Evolutionary conservation across 2,888 invertebrate species (phyloP), one percentile per base, ranked within the genome.

Genomic region (Caenorhabditis japonica): DNA sequence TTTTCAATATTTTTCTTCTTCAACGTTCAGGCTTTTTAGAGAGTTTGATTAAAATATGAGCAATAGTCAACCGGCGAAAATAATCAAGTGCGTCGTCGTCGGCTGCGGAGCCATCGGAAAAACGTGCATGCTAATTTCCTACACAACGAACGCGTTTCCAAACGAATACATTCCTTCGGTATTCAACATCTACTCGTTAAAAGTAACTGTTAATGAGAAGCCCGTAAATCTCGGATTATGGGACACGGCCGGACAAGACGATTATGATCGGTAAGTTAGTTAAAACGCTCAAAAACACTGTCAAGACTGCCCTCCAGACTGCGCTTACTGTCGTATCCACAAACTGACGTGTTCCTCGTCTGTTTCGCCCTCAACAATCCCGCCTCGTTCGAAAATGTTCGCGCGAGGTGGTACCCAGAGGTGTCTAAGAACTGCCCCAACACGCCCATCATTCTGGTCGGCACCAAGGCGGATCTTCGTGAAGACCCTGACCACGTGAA

Each of bases 391-490:
- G 97, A 97, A 90, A 99, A 99, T 90, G 97, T 99, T 80, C 91
- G 97, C 88, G 97, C 97, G 82, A 99, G 99, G 93, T 99, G 99
- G 99, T 97, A 94, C 43, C 97, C 99, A 5, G 99, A 99, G 90
- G 97, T 99, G 60, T 92, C 95, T 90, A 99, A 99, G 90, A 99
- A 99, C 90, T 97, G 99, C 90, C 97, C 97, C n/a, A 93, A 93
- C 84, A 99, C 99, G 78, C 99, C 99, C 66, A 99, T 99, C 86
- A 97, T 99, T 88, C 91, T 99, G 80, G 85, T 99, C 55, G 99
- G 99, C 78, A 97, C 97, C 70, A 97, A 99, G 90, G 91, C 97
- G 76, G 97, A 99, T 90, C 91, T 99, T 81, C 93, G 97, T 88
- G 97, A 99, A 90, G 97, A 99, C 90, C 92, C 95, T 87, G 97